Evolutionary conservation across 2,113 vertebrate species (phyloP).

Genomic region (Cyprinus carpio): DNA sequence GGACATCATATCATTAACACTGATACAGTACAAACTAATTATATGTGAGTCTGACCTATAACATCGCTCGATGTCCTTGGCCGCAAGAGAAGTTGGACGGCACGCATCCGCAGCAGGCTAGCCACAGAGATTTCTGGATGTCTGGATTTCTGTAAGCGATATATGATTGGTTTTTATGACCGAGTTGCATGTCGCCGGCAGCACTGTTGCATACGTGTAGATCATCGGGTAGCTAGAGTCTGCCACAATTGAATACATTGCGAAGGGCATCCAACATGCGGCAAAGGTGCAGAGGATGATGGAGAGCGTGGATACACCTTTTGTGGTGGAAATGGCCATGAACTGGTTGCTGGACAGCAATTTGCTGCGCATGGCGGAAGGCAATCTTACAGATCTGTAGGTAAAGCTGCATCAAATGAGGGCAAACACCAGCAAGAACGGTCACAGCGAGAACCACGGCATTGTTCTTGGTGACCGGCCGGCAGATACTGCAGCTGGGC

Average conservation of each 20-base stretch:
- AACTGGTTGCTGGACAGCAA: constrained; percentile 92
- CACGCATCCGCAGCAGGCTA: constrained; percentile 87
- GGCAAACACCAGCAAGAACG: constrained; percentile 87
- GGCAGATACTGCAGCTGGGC: constrained; percentile 84
- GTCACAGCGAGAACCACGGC: constrained; percentile 84
- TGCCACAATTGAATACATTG: constrained; percentile 87
- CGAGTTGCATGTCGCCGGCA: constrained; percentile 87
- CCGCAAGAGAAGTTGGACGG: constrained; percentile 81
- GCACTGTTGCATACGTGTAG: constrained; percentile 87
- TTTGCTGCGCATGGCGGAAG: constrained; percentile 91
- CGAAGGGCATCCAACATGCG: constrained; percentile 88
- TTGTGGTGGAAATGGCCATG: constrained; percentile 86
- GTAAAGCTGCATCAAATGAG: constrained; percentile 93
- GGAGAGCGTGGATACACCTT: constrained; percentile 89
- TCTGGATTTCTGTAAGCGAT: constrained; percentile 91
- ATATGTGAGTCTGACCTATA: constrained; percentile 69
- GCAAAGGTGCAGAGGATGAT: constrained; percentile 88
- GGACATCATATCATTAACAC: constrained; percentile 35
- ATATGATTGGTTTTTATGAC: constrained; percentile 91
- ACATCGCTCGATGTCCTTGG: constrained; percentile 90
- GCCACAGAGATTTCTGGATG: constrained; percentile 90
- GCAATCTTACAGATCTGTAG: constrained; percentile 91
- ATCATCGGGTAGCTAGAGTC: constrained; percentile 84
- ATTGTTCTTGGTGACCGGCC: constrained; percentile 87
- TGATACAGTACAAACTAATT: constrained; percentile 36